Evolutionary conservation across 1,140 invertebrate genomes (phyloP), one percentile per base, ranked within the genome.

Genomic region (Drosophila tani): DNA sequence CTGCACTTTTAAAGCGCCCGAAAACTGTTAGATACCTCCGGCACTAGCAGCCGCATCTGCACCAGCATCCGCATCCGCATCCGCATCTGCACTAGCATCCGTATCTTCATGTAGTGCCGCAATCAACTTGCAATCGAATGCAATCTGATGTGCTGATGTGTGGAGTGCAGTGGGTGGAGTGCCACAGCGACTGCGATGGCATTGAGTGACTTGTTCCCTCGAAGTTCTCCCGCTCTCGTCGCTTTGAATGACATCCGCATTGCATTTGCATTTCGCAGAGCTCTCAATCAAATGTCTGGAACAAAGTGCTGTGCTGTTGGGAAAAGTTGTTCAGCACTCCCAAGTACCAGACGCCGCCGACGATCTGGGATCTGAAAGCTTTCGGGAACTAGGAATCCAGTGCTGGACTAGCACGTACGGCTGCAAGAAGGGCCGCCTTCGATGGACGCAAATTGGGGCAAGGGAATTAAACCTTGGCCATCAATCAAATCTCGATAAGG

Each of bases 401-500:
- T 35, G 32, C 32, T 35, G 32, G 32, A 35, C 32, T 1, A 2
- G 32, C 32, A 55, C 19, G 51, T 55, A 21, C 17, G 19, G 1
- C 1, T 4, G 11, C 19, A 4, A 38, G 32, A 15, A 45, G 12
- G 27, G 47, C 35, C 63, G 47, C 35, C 63, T 41, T 82, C 46
- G 66, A 58, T 40, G 77, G 43, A 71, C 71, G 57, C 64, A 79
- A 67, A 55, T 66, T 58, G 50, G 69, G 59, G 47, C 66, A 66
- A 43, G 47, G 55, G 65, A 62, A 73, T 77, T 51, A 56, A 43
- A 40, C 67, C 53, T 74, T 40, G 32, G 38, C 51, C 69, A 88
- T 87, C 84, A 87, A 88, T 87, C 84, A 88, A 83, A 90, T 90
- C 50, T 78, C 53, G 85, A 84, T 90, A 88, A 84, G 78, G 41